Evolutionary conservation across 2,113 vertebrate species (phyloP).

Genomic region (Vicugna pacos): DNA sequence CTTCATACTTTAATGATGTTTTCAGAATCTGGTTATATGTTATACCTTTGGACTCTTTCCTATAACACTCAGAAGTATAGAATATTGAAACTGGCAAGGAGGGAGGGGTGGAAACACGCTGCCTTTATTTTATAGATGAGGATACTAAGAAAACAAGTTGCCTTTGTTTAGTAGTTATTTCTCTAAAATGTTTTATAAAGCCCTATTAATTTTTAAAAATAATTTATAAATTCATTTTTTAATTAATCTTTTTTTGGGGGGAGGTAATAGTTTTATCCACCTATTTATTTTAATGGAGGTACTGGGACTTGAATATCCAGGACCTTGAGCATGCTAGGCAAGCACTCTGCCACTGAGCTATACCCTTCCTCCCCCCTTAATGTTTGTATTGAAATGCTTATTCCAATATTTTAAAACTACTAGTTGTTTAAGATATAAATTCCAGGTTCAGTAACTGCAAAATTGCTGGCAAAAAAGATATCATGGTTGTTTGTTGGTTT

Average conservation of each 20-base stretch:
- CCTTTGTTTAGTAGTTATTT: conserved; percentile 26
- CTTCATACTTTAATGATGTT: not conserved
- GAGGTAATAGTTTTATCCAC: too few species aligned
- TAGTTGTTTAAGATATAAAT: conserved; percentile 40
- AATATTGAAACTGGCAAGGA: conserved; percentile 1
- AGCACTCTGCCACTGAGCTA: too few species aligned
- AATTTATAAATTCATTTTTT: too few species aligned
- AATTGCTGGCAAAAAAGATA: conserved; percentile 29
- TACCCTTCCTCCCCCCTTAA: not conserved
- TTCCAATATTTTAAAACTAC: conserved; percentile 42
- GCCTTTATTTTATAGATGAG: conserved; percentile 3
- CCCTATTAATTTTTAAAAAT: not conserved
- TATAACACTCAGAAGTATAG: not conserved
- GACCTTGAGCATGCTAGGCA: too few species aligned
- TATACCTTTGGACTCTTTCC: not conserved
- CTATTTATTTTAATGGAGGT: too few species aligned
- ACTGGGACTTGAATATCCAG: too few species aligned
- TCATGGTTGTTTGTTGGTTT: not conserved
- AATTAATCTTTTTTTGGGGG: too few species aligned
- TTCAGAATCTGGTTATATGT: not conserved
- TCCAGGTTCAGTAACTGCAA: not conserved
- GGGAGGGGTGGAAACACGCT: not conserved
- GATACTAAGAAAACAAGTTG: conserved; percentile 15
- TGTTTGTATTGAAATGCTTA: conserved; percentile 52
- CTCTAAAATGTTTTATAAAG: conserved; percentile 40